Evolutionary conservation across 2,113 vertebrate genomes (phyloP), one percentile per base, ranked within the genome.

Genomic region (Sminthopsis crassicaudata): DNA sequence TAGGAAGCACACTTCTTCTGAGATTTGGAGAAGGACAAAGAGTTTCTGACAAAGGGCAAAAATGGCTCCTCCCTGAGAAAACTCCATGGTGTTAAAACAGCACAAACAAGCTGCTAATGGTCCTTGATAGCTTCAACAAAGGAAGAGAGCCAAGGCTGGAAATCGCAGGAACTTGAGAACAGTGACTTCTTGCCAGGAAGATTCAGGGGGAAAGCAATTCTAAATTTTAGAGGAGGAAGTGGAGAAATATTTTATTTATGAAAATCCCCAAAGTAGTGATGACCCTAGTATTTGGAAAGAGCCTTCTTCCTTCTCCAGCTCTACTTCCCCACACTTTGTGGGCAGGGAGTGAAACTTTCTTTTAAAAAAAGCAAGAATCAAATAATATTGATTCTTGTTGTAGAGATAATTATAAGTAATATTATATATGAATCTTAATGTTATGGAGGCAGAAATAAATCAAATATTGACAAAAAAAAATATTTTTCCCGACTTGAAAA

Each of bases 201-300:
- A 14, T 19, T 0, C 1, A 50, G 36, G 50, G 30, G 0, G 6
- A 24, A 52, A 42, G 30, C 24, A 26, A 19, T 2, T 36, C 50
- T 0, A 8, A 90, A 11, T 4, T 54, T 42, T 46, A 1, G 19
- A 50, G 88, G 50, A 89, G 51, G 0, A 6, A 22, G 27, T 0
- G 16, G 30, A 23, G 76, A 90, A 2, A 12, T 24, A n/a, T 0
- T 5, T 10, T 16, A 1, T 27, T 48, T 5, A 12, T 22, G 36
- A 16, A 76, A 84, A 84, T 42, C 36, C n/a, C n/a, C 67, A 84
- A 42, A 9, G 36, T 30, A 2, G 23, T 0, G 9, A 27, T 0
- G 2, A 19, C 46, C 30, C 0, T 1, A 42, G 67, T 42, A 30
- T 2, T 11, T 46, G 36, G 24, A 8, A 0, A 0, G 0, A 0